Evolutionary conservation across 1,140 invertebrate species (phyloP).

Genomic region (Pomacea maculata): DNA sequence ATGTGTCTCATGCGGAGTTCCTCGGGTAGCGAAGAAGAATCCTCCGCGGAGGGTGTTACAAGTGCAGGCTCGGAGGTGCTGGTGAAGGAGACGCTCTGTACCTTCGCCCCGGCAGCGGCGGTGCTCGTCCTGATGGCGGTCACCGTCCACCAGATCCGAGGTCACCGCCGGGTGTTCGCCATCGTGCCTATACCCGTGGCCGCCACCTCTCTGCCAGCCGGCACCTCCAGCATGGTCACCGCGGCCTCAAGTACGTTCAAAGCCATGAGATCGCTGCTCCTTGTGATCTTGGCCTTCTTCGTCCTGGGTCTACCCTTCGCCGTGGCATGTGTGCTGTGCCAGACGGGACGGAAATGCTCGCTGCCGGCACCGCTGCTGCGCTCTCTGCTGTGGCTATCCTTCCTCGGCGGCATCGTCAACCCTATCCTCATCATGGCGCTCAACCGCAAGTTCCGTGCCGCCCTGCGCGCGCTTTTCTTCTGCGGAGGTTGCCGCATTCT

Average conservation of each 20-base stretch:
- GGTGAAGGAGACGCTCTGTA: constrained; percentile 28
- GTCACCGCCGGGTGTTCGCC: constrained; percentile 35
- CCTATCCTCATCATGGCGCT: constrained; percentile 33
- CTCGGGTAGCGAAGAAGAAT: not conserved
- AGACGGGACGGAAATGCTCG: not conserved
- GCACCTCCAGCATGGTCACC: not conserved
- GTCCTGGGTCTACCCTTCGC: constrained; percentile 25
- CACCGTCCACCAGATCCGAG: constrained; percentile 28
- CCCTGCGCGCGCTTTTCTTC: constrained; percentile 1
- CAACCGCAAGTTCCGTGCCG: constrained; percentile 33
- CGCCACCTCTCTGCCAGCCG: not conserved
- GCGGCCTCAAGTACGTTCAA: constrained; percentile 22
- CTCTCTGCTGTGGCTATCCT: constrained; percentile 33
- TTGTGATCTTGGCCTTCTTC: constrained; percentile 25
- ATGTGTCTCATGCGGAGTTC: constrained; percentile 9
- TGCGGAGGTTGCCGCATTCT: not conserved
- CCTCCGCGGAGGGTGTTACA: not conserved
- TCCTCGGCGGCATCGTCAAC: constrained; percentile 34
- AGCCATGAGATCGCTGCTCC: constrained; percentile 33
- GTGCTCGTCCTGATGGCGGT: constrained; percentile 20
- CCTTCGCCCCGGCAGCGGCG: constrained; percentile 25
- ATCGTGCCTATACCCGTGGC: constrained; percentile 23
- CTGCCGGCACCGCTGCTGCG: constrained; percentile 12
- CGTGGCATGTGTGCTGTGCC: constrained; percentile 20
- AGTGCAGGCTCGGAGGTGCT: not conserved